phyloP scores from a whole-genome alignment of 2,113 vertebrate genomes.

The Oenanthe oenanthe region DNA sequence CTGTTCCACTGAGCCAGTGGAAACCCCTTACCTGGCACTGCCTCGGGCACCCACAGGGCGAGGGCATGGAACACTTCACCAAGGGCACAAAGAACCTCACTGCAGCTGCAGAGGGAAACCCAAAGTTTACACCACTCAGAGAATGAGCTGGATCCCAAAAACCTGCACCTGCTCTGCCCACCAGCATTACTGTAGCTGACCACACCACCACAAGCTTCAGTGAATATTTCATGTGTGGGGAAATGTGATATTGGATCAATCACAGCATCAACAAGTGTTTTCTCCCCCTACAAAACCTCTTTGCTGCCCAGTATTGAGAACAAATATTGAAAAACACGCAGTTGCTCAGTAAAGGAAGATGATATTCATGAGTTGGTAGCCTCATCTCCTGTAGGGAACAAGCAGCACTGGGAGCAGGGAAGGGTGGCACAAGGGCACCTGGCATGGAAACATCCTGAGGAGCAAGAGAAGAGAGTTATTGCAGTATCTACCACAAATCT shows the following conservation, averaged over 20 bases:
- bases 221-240: background rate
- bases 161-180: background rate
- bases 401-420: background rate
- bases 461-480: background rate
- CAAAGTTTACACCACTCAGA: background rate
- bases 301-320: background rate
- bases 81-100: constrained; percentile 22
- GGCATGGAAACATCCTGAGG: background rate
- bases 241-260: background rate
- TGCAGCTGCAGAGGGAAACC: background rate
- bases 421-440: background rate
- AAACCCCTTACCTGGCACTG: background rate
- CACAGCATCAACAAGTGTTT: background rate
- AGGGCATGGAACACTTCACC: background rate
- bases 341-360: background rate
- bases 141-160: background rate
- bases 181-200: background rate
- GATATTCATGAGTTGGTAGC: background rate
- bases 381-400: background rate
- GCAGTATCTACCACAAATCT: background rate
- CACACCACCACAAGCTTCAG: background rate
- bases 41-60: background rate
- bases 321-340: background rate
- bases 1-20: background rate
- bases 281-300: background rate